Evolutionary conservation across 92 coral and sea anemone species (phyloP).

Genomic region (Galaxea fascicularis): DNA sequence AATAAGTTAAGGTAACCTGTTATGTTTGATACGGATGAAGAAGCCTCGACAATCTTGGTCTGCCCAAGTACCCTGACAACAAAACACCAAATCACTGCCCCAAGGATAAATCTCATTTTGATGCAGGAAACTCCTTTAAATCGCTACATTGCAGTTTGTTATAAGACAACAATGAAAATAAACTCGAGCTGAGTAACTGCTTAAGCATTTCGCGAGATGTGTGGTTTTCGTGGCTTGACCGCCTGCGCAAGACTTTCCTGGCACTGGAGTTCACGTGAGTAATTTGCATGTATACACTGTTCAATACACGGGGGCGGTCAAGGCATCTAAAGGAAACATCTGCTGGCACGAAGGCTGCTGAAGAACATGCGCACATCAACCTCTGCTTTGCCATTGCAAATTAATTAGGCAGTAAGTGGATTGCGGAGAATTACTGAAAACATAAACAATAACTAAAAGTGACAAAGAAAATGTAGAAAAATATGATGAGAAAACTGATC

Average conservation of each 20-base stretch:
- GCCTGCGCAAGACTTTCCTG: neutral
- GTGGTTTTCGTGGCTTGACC: slow-evolving; percentile 21
- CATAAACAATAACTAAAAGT: too few relatives aligned
- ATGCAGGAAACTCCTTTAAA: neutral
- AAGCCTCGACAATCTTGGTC: neutral
- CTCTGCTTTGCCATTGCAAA: neutral
- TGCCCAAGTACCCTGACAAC: neutral
- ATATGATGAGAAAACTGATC: too few relatives aligned
- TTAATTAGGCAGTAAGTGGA: neutral
- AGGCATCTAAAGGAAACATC: neutral
- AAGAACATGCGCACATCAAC: neutral
- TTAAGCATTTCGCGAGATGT: slow-evolving; percentile 13
- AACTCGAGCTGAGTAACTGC: neutral
- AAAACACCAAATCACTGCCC: slow-evolving; percentile 33
- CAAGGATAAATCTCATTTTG: slow-evolving; percentile 28
- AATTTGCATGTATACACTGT: neutral
- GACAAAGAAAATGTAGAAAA: too few relatives aligned
- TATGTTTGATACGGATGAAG: slow-evolving; percentile 8
- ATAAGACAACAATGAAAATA: neutral
- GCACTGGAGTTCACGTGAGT: neutral
- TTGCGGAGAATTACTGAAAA: neutral
- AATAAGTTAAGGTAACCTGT: slow-evolving; percentile 23
- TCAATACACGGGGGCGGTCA: neutral
- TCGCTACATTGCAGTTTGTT: neutral
- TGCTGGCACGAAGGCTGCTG: neutral